Evolutionary conservation across 2,888 invertebrate genomes (phyloP).

Genomic region (Gnatocerus cornutus): DNA sequence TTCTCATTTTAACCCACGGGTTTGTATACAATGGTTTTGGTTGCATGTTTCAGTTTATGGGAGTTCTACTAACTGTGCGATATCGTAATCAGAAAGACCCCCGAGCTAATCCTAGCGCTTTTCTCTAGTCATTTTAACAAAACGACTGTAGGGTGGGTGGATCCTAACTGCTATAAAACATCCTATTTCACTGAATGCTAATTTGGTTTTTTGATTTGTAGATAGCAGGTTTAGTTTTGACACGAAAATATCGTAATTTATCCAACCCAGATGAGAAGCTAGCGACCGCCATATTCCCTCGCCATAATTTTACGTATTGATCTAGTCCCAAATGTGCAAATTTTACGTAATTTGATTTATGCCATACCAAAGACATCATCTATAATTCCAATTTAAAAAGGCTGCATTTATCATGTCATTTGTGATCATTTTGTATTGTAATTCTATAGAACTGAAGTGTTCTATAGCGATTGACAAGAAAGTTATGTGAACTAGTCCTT

Average conservation of each 20-base stretch:
- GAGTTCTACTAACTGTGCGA: conserved; percentile 96
- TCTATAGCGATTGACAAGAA: no score
- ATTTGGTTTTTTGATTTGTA: conserved; percentile 67
- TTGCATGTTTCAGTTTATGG: conserved; percentile 88
- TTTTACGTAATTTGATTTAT: conserved; percentile 45
- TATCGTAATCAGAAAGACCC: conserved; percentile 99
- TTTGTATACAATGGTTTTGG: conserved; percentile 49
- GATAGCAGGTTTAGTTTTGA: conserved; percentile 88
- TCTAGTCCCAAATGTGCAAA: conserved; percentile 60
- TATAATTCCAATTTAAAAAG: conserved; percentile 39
- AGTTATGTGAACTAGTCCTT: conserved; percentile 15
- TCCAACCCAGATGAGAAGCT: conserved; percentile 83
- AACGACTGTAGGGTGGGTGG: conserved; percentile 63
- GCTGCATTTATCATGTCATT: conserved; percentile 34
- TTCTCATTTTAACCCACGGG: not conserved
- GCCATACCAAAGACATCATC: conserved; percentile 59
- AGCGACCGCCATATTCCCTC: conserved; percentile 83
- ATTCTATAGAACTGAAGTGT: not conserved
- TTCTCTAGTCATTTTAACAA: conserved; percentile 82
- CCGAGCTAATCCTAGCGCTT: conserved; percentile 96
- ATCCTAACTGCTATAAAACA: conserved; percentile 38
- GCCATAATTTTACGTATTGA: conserved; percentile 70
- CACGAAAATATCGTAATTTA: conserved; percentile 87
- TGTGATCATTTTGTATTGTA: conserved; percentile 34
- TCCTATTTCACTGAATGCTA: conserved; percentile 25